A percentile compares a stretch with the other conserved stretches of the same genome.
These are phyloP conservation scores for Fringilla coelebs DNA, from an alignment of 2,797 vertebrate species.

Conservation along the genomic window DNA sequence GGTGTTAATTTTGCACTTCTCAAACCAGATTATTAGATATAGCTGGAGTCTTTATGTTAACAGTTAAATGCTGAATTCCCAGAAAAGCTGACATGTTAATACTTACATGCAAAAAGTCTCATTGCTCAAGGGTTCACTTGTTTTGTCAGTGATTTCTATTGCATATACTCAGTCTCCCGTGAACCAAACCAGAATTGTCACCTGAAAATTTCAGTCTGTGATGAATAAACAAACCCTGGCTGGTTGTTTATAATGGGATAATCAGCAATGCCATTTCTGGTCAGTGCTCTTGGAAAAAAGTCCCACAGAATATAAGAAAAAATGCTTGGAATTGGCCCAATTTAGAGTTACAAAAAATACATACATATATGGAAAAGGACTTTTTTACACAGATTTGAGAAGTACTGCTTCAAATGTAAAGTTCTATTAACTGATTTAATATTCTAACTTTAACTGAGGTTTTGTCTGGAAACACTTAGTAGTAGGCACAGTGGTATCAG, in stretches of 20 bases:
- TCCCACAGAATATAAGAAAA: not conserved
- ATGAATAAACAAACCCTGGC: not conserved
- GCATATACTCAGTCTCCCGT: not conserved
- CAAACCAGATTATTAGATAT: slow-evolving; percentile 13
- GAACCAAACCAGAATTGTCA: not conserved
- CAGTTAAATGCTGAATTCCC: slow-evolving; percentile 29
- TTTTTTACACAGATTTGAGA: not conserved
- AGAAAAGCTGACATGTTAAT: slow-evolving; percentile 19
- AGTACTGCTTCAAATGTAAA: slow-evolving; percentile 24
- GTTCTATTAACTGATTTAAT: not conserved
- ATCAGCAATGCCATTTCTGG: not conserved
- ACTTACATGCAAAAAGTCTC: not conserved
- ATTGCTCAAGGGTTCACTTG: slow-evolving; percentile 10
- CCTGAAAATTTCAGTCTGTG: not conserved
- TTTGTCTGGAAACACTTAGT: slow-evolving; percentile 57
- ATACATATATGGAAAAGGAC: not conserved
- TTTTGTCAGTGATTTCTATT: not conserved
- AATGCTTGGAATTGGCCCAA: not conserved
- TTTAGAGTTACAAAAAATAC: not conserved
- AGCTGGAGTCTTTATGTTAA: slow-evolving; percentile 4
- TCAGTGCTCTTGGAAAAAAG: not conserved
- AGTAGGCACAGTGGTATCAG: slow-evolving; percentile 48
- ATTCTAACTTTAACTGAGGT: not conserved
- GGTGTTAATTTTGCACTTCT: slow-evolving; percentile 31
- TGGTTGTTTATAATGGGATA: not conserved